Percentiles rank a stretch among this genome's conserved stretches.
Conservation (phyloP, 1,140 invertebrate genomes). For the Pristionchus pacificus region DNA sequence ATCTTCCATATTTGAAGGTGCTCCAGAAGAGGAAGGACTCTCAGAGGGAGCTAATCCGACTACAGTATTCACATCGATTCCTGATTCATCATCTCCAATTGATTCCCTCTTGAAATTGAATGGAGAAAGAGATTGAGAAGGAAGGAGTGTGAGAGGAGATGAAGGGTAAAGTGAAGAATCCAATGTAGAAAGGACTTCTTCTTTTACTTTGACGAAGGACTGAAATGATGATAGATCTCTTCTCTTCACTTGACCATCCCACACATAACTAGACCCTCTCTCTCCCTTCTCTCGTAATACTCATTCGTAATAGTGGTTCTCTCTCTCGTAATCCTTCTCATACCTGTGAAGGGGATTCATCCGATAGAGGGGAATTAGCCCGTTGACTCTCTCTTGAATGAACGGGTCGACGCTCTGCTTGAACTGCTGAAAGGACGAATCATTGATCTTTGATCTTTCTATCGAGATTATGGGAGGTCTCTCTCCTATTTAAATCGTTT, state of each 20-base stretch:
- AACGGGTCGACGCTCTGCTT: constrained; percentile 63
- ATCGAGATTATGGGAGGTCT: no score
- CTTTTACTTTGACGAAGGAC: constrained; percentile 6
- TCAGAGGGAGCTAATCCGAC: constrained; percentile 33
- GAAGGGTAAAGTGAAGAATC: not conserved
- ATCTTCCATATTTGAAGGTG: constrained; percentile 39
- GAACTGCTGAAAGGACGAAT: constrained; percentile 61
- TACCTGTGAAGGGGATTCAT: not conserved
- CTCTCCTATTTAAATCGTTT: no score
- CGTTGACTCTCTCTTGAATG: not conserved
- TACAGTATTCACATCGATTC: constrained; percentile 36
- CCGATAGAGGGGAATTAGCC: not conserved
- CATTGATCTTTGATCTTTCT: constrained; percentile 1
- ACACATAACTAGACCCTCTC: no score
- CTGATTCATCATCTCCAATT: constrained; percentile 40
- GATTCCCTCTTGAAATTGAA: constrained; percentile 29
- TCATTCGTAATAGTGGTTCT: no score
- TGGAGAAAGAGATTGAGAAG: no score
- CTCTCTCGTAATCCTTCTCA: no score
- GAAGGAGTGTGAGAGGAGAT: constrained; percentile 3
- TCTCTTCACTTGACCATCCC: no score
- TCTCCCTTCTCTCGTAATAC: no score
- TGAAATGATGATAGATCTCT: no score
- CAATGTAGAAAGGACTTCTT: not conserved
- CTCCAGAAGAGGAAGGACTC: constrained; percentile 37